Evolutionary conservation across 2,797 vertebrate species (phyloP).

Genomic region (Erpetoichthys calabaricus): DNA sequence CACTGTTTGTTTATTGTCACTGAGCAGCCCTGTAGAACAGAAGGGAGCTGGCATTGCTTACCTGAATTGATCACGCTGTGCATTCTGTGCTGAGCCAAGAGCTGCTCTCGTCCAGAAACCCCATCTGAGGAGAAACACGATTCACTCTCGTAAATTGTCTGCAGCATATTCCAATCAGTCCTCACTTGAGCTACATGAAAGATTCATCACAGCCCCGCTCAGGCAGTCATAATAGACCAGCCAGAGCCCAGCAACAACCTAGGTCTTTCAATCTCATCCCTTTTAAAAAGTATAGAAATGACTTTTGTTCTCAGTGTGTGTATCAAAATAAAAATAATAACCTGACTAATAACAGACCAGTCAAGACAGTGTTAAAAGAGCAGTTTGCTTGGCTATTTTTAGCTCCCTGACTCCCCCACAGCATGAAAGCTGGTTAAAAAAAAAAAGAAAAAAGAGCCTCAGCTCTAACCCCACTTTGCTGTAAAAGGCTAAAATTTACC

Average conservation of each 20-base stretch:
- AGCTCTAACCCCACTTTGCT: conserved; percentile 5
- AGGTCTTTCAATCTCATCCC: conserved; percentile 8
- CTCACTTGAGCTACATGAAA: conserved; percentile 69
- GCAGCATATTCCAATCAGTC: conserved; percentile 92
- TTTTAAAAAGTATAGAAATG: not conserved
- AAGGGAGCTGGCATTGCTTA: conserved; percentile 42
- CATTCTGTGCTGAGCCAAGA: conserved; percentile 72
- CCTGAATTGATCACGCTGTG: conserved; percentile 96
- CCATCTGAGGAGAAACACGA: conserved; percentile 92
- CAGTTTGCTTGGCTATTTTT: conserved; percentile 17
- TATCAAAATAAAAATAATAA: no score
- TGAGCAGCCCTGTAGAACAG: conserved; percentile 13
- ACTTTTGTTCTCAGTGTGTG: not conserved
- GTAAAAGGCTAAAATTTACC: not conserved
- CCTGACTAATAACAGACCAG: conserved; percentile 8
- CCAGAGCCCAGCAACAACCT: conserved; percentile 32
- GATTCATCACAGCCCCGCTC: conserved; percentile 50
- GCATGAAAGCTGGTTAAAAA: conserved; percentile 10
- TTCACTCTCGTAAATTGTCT: conserved; percentile 98
- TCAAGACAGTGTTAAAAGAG: conserved; percentile 10
- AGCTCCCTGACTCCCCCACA: conserved; percentile 11
- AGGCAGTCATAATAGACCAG: conserved; percentile 53
- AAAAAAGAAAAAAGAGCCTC: conserved; percentile 7
- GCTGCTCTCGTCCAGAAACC: conserved; percentile 74
- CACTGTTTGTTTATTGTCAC: no score